These are phyloP conservation scores for Synaphobranchus kaupii DNA, from an alignment of 2,797 vertebrate genomes.

Conservation along the genomic window DNA sequence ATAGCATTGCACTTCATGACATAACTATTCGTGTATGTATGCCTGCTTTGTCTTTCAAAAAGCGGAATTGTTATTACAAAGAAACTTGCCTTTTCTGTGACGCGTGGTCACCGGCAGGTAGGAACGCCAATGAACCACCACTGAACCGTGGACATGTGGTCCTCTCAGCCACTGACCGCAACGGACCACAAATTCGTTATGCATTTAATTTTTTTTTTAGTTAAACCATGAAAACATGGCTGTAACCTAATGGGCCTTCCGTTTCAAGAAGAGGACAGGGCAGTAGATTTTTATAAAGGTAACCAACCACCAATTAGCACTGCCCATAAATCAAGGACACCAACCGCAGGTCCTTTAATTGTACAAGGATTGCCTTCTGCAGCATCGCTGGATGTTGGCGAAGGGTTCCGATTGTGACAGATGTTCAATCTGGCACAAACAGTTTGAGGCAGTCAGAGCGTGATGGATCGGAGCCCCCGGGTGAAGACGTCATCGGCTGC, in stretches of 20 bases:
- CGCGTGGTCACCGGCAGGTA: neutral
- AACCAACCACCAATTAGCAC: constrained; percentile 90
- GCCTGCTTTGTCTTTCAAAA: neutral
- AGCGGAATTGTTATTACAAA: neutral
- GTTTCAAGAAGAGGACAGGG: constrained; percentile 80
- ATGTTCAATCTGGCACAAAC: constrained; percentile 92
- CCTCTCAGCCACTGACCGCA: neutral
- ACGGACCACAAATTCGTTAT: neutral
- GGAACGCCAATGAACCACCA: neutral
- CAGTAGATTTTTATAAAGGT: constrained; percentile 85
- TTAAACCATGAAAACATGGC: constrained; percentile 35
- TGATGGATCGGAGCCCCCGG: constrained; percentile 95
- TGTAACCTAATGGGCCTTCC: constrained; percentile 80
- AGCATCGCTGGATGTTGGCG: constrained; percentile 80
- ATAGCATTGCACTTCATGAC: neutral
- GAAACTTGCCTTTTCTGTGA: neutral
- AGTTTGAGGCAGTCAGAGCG: constrained; percentile 94
- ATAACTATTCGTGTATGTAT: neutral
- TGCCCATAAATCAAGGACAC: constrained; percentile 96
- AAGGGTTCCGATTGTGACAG: constrained; percentile 86
- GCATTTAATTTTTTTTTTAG: neutral
- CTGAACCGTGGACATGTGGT: neutral
- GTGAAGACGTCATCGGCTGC: constrained; percentile 26
- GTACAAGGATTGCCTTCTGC: constrained; percentile 87
- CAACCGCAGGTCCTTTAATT: constrained; percentile 94